These are phyloP conservation scores for Heloderma charlesbogerti DNA, from an alignment of 2,113 vertebrate species.

Conservation along the genomic window DNA sequence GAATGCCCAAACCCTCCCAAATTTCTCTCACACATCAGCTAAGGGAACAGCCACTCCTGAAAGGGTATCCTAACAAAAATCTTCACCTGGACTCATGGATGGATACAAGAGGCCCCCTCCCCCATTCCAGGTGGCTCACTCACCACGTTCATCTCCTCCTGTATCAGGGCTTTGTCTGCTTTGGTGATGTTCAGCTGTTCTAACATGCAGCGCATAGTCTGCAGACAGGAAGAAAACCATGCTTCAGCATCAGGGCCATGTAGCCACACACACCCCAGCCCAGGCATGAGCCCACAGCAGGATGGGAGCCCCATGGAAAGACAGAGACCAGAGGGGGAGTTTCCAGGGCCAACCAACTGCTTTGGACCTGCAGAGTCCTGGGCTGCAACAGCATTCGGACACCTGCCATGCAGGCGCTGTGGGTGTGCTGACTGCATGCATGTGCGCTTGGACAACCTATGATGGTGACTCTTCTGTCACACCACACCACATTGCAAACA, in stretches of 20 bases:
- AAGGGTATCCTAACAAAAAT: too few relatives aligned
- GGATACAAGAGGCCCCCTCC: background rate
- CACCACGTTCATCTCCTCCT: slow-evolving; percentile 62
- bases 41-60: background rate
- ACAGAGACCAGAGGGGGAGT: too few relatives aligned
- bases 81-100: background rate
- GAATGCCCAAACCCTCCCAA: background rate
- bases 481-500: background rate
- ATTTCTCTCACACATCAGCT: background rate
- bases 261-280: background rate
- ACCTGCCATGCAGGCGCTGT: too few relatives aligned
- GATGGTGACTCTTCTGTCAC: background rate
- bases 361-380: too few relatives aligned
- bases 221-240: background rate
- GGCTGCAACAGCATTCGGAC: too few relatives aligned
- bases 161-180: slow-evolving; percentile 49
- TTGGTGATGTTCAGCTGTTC: slow-evolving; percentile 58
- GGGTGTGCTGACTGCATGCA: background rate
- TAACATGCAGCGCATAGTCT: slow-evolving; percentile 30
- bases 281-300: background rate
- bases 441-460: background rate
- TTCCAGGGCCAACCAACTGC: too few relatives aligned
- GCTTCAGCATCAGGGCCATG: background rate
- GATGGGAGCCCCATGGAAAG: background rate
- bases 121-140: slow-evolving; percentile 15